phyloP scores from a whole-genome alignment of 37 sponge, comb jelly and placozoan genomes.

The Oopsacas minuta region DNA sequence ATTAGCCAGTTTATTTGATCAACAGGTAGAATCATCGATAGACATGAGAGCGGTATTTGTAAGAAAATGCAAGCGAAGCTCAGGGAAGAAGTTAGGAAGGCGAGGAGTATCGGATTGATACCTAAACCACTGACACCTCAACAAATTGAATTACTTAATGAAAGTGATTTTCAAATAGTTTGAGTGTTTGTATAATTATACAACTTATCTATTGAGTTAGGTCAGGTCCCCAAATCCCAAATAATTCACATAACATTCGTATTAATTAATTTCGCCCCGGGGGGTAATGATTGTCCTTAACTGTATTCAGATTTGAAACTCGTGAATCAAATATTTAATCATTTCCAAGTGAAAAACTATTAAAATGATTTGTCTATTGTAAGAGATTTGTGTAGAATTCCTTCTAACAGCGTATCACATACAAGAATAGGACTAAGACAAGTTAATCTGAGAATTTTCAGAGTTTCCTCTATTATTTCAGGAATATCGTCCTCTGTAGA shows the following conservation, averaged over 20 bases:
- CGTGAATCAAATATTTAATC: no score
- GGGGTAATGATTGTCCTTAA: no score
- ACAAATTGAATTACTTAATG: neutral
- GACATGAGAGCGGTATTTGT: slow-evolving; percentile 3
- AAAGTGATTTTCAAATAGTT: no score
- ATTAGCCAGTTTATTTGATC: neutral
- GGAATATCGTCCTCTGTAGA: slow-evolving; percentile 58
- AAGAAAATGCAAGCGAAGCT: neutral
- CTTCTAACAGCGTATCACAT: neutral
- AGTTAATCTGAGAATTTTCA: slow-evolving; percentile 43
- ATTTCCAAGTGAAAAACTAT: no score
- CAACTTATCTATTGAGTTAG: no score
- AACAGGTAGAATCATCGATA: neutral
- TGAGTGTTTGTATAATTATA: no score
- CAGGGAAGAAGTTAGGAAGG: neutral
- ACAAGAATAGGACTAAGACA: neutral
- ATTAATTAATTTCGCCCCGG: no score
- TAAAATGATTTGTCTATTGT: neutral
- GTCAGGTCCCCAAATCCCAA: no score
- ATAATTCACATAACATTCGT: no score
- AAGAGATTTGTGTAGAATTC: neutral
- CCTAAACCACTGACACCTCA: neutral
- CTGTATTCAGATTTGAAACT: no score
- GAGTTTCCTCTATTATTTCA: slow-evolving; percentile 50
- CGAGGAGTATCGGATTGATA: neutral